phyloP scores from a whole-genome alignment of 30 jellyfish, hydroid and myxozoan genomes.

The Aurelia sp. region DNA sequence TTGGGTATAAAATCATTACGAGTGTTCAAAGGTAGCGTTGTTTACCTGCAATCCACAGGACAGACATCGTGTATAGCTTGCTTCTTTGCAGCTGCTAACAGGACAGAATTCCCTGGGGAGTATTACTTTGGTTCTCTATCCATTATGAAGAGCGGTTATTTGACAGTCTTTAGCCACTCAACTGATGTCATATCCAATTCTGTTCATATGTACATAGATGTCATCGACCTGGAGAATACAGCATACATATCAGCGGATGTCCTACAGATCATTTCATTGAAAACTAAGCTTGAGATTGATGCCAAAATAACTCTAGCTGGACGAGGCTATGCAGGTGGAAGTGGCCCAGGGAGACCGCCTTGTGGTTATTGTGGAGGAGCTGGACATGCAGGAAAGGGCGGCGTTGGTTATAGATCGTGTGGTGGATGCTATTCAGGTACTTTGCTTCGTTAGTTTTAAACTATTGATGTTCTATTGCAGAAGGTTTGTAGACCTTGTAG shows the following conservation, averaged over 20 bases:
- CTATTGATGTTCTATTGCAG: too few species aligned
- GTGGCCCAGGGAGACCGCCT: slow-evolving; percentile 60
- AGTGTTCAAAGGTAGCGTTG: slow-evolving; percentile 33
- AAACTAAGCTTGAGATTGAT: slow-evolving; percentile 51
- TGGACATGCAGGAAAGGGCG: slow-evolving; percentile 74
- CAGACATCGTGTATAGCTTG: slow-evolving; percentile 70
- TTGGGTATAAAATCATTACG: slow-evolving; percentile 44
- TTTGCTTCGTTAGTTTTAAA: too few species aligned
- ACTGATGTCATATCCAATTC: slow-evolving; percentile 44
- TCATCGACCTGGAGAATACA: slow-evolving; percentile 56
- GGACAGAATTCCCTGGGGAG: slow-evolving; percentile 59
- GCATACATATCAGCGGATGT: slow-evolving; percentile 61
- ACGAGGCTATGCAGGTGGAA: slow-evolving; percentile 41
- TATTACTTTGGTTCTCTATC: slow-evolving; percentile 48
- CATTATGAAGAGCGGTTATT: slow-evolving; percentile 52
- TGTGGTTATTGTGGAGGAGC: slow-evolving; percentile 73
- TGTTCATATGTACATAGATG: slow-evolving; percentile 39
- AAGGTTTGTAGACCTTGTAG: too few species aligned
- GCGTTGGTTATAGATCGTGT: slow-evolving; percentile 55
- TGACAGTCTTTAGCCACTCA: slow-evolving; percentile 40
- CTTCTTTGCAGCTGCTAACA: slow-evolving; percentile 62
- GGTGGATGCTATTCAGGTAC: slow-evolving; percentile 52
- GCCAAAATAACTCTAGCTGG: slow-evolving; percentile 40
- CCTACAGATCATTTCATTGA: slow-evolving; percentile 36
- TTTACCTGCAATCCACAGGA: slow-evolving; percentile 52